phyloP scores from a whole-genome alignment of 2,888 invertebrate species.

The Tinea pellionella region DNA sequence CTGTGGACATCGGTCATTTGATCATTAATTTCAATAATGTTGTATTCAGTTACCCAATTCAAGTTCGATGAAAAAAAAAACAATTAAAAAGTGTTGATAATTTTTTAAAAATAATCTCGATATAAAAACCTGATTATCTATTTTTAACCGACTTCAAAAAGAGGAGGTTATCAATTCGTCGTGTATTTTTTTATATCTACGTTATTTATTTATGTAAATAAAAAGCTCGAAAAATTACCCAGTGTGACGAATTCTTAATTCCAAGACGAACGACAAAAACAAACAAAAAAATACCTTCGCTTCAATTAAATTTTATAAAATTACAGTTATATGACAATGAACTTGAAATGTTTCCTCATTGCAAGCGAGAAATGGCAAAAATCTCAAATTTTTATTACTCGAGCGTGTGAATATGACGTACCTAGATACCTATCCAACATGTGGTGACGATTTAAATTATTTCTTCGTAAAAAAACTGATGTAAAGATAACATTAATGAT shows the following conservation, averaged over 20 bases:
- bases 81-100: neutral
- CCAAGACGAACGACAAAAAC: neutral
- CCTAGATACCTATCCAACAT: too few relatives aligned
- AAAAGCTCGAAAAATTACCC: neutral
- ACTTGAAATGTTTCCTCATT: slow-evolving; percentile 1
- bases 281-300: neutral
- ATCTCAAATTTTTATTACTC: slow-evolving; percentile 5
- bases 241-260: neutral
- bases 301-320: slow-evolving; percentile 1
- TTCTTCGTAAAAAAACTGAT: neutral
- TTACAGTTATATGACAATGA: slow-evolving; percentile 13
- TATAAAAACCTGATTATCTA: too few relatives aligned
- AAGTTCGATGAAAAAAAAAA: too few relatives aligned
- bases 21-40: slow-evolving; percentile 8
- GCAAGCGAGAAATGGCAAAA: slow-evolving; percentile 1
- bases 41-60: too few relatives aligned
- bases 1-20: slow-evolving; percentile 36
- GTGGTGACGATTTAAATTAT: neutral
- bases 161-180: too few relatives aligned
- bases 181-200: too few relatives aligned
- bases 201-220: neutral
- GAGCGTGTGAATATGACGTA: slow-evolving; percentile 11
- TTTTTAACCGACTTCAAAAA: too few relatives aligned
- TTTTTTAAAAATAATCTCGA: too few relatives aligned
- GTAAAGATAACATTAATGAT: slow-evolving; percentile 2